Base-by-base conservation (phyloP, 2,888 invertebrate species). In the Trichopoda pennipes region DNA sequence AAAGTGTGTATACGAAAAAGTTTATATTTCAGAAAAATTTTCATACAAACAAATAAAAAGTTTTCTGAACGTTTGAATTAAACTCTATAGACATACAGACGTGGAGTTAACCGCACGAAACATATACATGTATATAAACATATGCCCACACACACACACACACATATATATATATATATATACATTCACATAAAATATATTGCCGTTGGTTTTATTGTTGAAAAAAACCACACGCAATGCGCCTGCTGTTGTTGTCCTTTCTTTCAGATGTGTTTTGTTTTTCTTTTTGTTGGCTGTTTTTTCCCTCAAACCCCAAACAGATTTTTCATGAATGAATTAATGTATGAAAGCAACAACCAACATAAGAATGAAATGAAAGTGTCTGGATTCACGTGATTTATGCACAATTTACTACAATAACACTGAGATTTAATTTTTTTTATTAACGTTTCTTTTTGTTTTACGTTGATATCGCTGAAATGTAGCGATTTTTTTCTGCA, bases 251-350 rank as follows among this genome's bases (percentile, higher is more conserved):
- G 73, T 49, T 68, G 68, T 79, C 70, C 76, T 76, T 80, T 72
- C 60, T 55, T 64, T 14, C 32, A 51, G 68, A 80, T 70, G 53
- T 80, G 53, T 69, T 64, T 47, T 8, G 51, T 35, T 73, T 21
- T 17, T 61, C 55, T 38, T 66, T 66, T 17, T 19, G 16, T 12
- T 56, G 42, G 14, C 28, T 58, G n/a, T 58, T 44, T 76, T 35
- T 44, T 38, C 38, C 56, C 49, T 38, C 19, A 80, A 74, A 47
- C 79, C 61, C 61, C 66, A 73, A 80, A 74, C 79, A 80, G 79
- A 80, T 74, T 80, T 80, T 80, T 80, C 79, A 80, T 80, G 73
- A 80, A 80, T 74, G 79, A 80, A 80, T 80, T 80, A 80, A 80
- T 68, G 73, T 42, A 63, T 49, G 70, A 56, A 56, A 49, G 69